These are phyloP conservation scores for Erythrolamprus reginae DNA, from an alignment of 2,113 vertebrate species.

Conservation along the genomic window DNA sequence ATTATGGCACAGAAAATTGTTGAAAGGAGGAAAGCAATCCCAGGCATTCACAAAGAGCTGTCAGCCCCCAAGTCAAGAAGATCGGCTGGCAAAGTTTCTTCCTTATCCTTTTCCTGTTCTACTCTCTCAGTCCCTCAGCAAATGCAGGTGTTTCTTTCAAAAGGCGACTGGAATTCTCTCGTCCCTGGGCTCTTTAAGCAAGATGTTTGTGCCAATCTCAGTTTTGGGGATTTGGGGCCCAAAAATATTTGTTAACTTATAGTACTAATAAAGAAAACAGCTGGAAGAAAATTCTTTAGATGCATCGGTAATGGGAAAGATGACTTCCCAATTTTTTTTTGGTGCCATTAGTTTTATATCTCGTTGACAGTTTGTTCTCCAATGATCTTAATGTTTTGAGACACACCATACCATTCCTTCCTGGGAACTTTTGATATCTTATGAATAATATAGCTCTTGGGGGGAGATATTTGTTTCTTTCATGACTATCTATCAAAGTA, in stretches of 20 bases:
- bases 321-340: not conserved
- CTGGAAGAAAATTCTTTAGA: conserved; percentile 3
- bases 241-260: conserved; percentile 25
- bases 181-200: conserved; percentile 26
- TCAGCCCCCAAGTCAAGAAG: conserved; percentile 49
- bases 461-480: not conserved
- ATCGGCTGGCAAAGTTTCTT: conserved; percentile 31
- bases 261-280: not conserved
- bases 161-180: conserved; percentile 35
- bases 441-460: not conserved
- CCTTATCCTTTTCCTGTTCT: conserved; percentile 41
- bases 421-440: not conserved
- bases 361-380: conserved; percentile 18
- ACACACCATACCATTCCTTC: conserved; percentile 1
- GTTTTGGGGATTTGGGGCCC: conserved; percentile 28
- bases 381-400: not conserved
- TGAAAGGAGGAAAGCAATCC: conserved; percentile 33
- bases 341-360: not conserved
- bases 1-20: conserved; percentile 34
- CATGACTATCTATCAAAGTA: not conserved
- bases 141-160: conserved; percentile 56
- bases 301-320: conserved; percentile 28
- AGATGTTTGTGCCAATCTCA: conserved; percentile 5
- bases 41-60: conserved; percentile 23
- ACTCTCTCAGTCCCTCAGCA: conserved; percentile 13